Evolutionary conservation across 1,140 invertebrate species (phyloP), one percentile per base, ranked within the genome.

Genomic region (Araneus ventricosus): DNA sequence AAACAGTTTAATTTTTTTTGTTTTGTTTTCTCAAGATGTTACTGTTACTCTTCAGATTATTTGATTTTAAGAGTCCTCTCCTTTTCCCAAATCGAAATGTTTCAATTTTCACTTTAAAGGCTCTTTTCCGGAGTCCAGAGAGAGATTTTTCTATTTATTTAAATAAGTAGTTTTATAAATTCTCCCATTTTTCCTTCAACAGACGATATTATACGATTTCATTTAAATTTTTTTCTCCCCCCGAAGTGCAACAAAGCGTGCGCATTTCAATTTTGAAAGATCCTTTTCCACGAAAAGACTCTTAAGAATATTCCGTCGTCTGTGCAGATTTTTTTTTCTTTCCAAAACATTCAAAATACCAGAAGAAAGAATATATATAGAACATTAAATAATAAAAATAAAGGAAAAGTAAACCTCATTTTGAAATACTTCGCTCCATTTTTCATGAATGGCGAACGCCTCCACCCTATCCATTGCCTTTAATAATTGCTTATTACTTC

Each of bases 401-500:
- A 34, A 22, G 30, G 30, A 30, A 70, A 1, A 7, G 63, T n/a
- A 27, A 70, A 34, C 34, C 70, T 75, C 34, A 37, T 75, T 75
- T 75, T 34, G 30, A 34, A 37, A 34, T 75, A 20, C 34, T 75
- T 75, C 27, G 4, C 4, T 75, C 30, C 2, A 5, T n/a, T 37
- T 75, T 75, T 75, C 70, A 34, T 20, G 20, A 37, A 75, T 20
- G 30, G 70, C 3, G 67, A 14, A 17, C 17, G 0, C 63, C 24
- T n/a, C n/a, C n/a, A 8, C 10, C 17, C 10, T 52, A 14, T n/a
- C n/a, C n/a, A 52, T 52, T 34, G 14, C 30, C 5, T 37, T 34
- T 37, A 34, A 37, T 34, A 37, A 75, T 75, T 75, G 70, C 34
- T 75, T 75, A 75, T 37, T 75, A 75, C 34, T 75, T 75, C 34